Evolutionary conservation across 2,113 vertebrate species (phyloP).

Genomic region (Numida meleagris): DNA sequence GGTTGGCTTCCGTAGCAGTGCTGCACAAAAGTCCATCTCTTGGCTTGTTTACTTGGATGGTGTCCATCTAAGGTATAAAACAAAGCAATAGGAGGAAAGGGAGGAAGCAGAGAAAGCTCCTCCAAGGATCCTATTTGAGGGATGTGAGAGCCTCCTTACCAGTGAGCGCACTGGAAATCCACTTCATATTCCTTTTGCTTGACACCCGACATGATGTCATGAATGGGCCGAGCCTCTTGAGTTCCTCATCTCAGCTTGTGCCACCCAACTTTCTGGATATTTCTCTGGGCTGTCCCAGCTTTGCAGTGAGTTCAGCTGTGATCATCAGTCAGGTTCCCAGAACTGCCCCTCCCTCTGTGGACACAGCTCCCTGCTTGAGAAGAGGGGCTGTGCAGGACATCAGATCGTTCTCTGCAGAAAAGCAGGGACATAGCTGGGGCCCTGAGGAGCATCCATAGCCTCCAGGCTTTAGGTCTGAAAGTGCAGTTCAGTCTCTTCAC

Average conservation of each 20-base stretch:
- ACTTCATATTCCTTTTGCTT: neutral
- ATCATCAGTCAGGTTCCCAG: neutral
- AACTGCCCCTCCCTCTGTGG: neutral
- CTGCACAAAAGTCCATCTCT: neutral
- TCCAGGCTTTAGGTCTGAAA: neutral
- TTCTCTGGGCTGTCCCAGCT: neutral
- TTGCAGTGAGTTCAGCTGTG: neutral
- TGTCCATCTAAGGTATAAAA: neutral
- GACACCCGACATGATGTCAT: rapidly evolving
- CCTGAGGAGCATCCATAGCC: neutral
- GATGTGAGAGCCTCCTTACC: neutral
- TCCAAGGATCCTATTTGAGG: neutral
- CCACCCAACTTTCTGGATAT: neutral
- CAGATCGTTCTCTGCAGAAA: neutral
- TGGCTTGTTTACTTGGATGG: neutral
- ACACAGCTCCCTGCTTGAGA: neutral
- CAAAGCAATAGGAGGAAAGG: neutral
- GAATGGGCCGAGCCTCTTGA: neutral
- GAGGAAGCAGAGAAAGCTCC: neutral
- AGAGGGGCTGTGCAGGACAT: neutral
- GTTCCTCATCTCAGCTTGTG: neutral
- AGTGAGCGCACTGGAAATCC: neutral
- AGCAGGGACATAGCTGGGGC: neutral
- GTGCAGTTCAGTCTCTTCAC: neutral
- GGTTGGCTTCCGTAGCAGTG: neutral